Evolutionary conservation across 2,888 invertebrate genomes (phyloP).

Genomic region (Chaitophorus viminalis): DNA sequence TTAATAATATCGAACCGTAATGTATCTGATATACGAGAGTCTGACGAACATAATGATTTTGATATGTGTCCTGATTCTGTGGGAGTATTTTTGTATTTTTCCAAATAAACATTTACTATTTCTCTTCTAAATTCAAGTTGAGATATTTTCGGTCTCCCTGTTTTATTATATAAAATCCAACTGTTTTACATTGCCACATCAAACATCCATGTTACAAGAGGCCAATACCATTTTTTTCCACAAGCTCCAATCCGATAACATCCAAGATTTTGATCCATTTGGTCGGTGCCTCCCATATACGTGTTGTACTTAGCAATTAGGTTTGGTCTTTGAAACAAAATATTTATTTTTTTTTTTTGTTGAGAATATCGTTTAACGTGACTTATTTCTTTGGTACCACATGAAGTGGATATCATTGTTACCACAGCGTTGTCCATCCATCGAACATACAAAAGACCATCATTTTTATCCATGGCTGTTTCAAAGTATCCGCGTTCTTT

Average conservation of each 20-base stretch:
- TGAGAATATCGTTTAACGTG: not conserved
- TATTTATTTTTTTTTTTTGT: slow-evolving; percentile 63
- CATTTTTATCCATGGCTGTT: slow-evolving; percentile 54
- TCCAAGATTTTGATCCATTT: slow-evolving; percentile 64
- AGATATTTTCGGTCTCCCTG: not conserved
- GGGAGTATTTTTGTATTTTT: slow-evolving; percentile 26
- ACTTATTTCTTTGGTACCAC: slow-evolving; percentile 25
- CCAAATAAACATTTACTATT: slow-evolving; percentile 29
- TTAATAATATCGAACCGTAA: too few relatives aligned
- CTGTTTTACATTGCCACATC: slow-evolving; percentile 35
- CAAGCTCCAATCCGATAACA: slow-evolving; percentile 64
- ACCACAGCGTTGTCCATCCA: slow-evolving; percentile 66
- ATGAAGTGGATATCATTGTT: slow-evolving; percentile 63
- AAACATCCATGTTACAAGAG: slow-evolving; percentile 44
- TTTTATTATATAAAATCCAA: not conserved
- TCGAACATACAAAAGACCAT: slow-evolving; percentile 63
- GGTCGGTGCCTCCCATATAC: slow-evolving; percentile 64
- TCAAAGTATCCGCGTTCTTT: slow-evolving; percentile 62
- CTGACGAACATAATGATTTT: too few relatives aligned
- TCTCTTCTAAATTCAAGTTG: slow-evolving; percentile 12
- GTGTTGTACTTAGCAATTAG: slow-evolving; percentile 64
- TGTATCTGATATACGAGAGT: too few relatives aligned
- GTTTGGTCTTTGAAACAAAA: slow-evolving; percentile 63
- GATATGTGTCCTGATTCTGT: not conserved
- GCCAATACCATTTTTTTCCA: slow-evolving; percentile 64